phyloP scores from a whole-genome alignment of 1,140 invertebrate species.

The Drosophila ohnishii region DNA sequence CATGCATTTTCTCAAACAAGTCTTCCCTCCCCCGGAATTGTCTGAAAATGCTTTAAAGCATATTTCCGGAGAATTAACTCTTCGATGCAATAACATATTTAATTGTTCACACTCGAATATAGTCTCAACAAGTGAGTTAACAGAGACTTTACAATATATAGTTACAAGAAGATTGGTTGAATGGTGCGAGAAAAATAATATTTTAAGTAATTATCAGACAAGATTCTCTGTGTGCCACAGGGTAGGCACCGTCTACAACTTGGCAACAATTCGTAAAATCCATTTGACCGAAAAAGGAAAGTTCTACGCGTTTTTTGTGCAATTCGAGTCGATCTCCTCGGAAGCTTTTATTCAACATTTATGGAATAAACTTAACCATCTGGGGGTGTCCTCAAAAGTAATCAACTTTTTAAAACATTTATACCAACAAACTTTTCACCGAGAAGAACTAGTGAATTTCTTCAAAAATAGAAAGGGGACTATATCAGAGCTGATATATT shows the following conservation, averaged over 20 bases:
- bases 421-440: not conserved
- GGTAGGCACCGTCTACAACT: slow-evolving; percentile 5
- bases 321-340: not conserved
- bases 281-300: no score
- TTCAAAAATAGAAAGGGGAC: not conserved
- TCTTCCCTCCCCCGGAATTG: not conserved
- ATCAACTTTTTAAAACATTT: not conserved
- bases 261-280: not conserved
- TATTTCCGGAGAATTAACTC: not conserved
- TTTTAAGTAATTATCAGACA: not conserved
- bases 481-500: not conserved
- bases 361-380: not conserved
- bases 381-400: slow-evolving; percentile 20
- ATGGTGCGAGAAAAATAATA: slow-evolving; percentile 5
- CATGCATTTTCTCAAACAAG: not conserved
- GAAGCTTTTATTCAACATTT: not conserved
- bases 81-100: slow-evolving; percentile 4
- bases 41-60: no score
- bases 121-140: not conserved
- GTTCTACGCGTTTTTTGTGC: slow-evolving; percentile 18
- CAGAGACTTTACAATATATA: slow-evolving; percentile 1
- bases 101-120: not conserved
- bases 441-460: not conserved
- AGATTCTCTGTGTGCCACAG: not conserved
- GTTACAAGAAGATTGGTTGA: not conserved